A percentile compares a stretch with the other conserved stretches of the same genome.
Evolutionary conservation across 1,140 invertebrate species (phyloP).

Genomic region (Popillia japonica): DNA sequence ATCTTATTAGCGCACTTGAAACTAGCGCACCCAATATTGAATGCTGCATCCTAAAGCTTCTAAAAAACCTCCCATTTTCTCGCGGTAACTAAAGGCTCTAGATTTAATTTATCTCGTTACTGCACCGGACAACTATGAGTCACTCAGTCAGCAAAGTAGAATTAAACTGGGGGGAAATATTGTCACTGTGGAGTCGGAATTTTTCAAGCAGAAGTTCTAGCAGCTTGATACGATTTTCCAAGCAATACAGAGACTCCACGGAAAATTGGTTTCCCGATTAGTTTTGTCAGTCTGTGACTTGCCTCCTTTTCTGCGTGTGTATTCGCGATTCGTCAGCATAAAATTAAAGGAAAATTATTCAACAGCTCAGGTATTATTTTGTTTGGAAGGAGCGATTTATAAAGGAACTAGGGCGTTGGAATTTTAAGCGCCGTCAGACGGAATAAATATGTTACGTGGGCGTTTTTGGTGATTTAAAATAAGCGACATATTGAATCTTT

Average conservation of each 20-base stretch:
- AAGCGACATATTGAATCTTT: no score
- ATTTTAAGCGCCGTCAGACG: no score
- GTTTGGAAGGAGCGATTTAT: not conserved
- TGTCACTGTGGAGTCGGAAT: not conserved
- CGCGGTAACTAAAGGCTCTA: no score
- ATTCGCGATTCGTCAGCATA: not conserved
- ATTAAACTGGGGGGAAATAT: not conserved
- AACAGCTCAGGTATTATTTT: no score
- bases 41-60: no score
- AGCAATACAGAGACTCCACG: not conserved
- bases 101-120: not conserved
- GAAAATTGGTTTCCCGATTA: not conserved
- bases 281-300: not conserved
- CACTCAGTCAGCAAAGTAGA: not conserved
- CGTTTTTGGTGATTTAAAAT: no score
- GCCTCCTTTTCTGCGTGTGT: not conserved
- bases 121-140: not conserved
- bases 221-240: not conserved
- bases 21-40: not conserved
- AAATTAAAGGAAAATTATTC: not conserved
- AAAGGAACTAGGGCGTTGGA: no score
- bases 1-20: not conserved
- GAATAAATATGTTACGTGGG: no score
- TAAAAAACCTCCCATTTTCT: no score
- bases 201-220: not conserved